phyloP scores from a whole-genome alignment of 2,113 vertebrate species.

The Chaetodon auriga region DNA sequence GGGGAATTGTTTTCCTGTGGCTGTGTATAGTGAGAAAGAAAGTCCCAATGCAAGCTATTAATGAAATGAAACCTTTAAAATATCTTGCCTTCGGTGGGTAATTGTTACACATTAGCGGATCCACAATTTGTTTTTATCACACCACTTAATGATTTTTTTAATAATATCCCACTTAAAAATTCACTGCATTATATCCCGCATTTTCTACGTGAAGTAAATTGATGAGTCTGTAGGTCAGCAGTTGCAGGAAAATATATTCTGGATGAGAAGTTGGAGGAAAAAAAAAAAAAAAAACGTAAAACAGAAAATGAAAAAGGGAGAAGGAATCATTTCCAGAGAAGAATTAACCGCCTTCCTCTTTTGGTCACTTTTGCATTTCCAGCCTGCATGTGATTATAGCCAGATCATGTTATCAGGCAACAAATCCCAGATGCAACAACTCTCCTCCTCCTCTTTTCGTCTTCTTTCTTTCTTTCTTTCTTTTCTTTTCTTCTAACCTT shows the following conservation, averaged over 20 bases:
- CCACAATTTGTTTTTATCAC: constrained; percentile 73
- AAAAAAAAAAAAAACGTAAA: neutral
- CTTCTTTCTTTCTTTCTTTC: constrained; percentile 16
- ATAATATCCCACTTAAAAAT: constrained; percentile 71
- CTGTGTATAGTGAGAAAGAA: constrained; percentile 56
- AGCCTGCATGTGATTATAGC: constrained; percentile 66
- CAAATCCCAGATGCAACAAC: constrained; percentile 61
- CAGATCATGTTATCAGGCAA: constrained; percentile 68
- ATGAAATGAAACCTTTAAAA: constrained; percentile 73
- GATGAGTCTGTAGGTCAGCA: constrained; percentile 50
- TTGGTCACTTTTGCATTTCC: constrained; percentile 70
- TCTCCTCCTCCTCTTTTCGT: constrained; percentile 31
- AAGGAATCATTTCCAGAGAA: constrained; percentile 56
- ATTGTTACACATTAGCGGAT: constrained; percentile 71
- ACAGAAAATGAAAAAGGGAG: constrained; percentile 29
- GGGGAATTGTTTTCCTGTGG: constrained; percentile 69
- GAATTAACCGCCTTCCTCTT: constrained; percentile 58
- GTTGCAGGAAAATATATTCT: constrained; percentile 48
- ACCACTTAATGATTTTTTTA: constrained; percentile 69
- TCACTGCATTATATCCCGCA: constrained; percentile 52
- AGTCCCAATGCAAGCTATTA: constrained; percentile 65
- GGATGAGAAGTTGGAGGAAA: constrained; percentile 14
- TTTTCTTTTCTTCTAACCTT: constrained; percentile 17
- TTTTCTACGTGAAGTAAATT: constrained; percentile 62
- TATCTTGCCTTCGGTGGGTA: constrained; percentile 62